These are phyloP conservation scores for Notarius quadriscutis DNA, from an alignment of 2,113 vertebrate species.

Conservation along the genomic window DNA sequence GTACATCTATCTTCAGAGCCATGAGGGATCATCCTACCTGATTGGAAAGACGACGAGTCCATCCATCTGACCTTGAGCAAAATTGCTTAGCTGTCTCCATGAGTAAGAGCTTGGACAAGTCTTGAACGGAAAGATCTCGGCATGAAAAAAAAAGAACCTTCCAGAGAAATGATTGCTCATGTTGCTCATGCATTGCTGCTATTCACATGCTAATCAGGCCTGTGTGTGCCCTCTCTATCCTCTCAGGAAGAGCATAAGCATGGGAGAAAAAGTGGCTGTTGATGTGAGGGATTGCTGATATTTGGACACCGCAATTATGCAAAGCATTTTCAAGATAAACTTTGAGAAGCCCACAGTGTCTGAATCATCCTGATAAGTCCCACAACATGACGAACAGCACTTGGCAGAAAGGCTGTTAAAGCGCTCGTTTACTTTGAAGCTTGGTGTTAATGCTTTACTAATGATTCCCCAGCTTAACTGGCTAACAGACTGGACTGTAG, in stretches of 20 bases:
- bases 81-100: constrained; percentile 1
- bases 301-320: neutral
- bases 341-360: neutral
- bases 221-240: neutral
- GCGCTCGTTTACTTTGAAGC: neutral
- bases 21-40: constrained; percentile 51
- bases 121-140: neutral
- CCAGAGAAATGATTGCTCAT: neutral
- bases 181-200: neutral
- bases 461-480: neutral
- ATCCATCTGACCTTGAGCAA: constrained; percentile 50
- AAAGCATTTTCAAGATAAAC: neutral
- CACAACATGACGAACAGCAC: neutral
- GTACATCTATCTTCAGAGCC: constrained; percentile 31
- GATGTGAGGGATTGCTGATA: neutral
- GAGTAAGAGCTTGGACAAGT: neutral
- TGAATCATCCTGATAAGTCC: neutral
- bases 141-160: neutral
- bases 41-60: constrained; percentile 54
- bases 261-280: neutral
- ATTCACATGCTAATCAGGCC: constrained; percentile 32
- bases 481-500: neutral
- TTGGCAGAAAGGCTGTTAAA: neutral
- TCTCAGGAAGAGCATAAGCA: neutral
- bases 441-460: neutral